phyloP scores from a whole-genome alignment of 2,888 invertebrate genomes.

The Drosophila paracracens region DNA sequence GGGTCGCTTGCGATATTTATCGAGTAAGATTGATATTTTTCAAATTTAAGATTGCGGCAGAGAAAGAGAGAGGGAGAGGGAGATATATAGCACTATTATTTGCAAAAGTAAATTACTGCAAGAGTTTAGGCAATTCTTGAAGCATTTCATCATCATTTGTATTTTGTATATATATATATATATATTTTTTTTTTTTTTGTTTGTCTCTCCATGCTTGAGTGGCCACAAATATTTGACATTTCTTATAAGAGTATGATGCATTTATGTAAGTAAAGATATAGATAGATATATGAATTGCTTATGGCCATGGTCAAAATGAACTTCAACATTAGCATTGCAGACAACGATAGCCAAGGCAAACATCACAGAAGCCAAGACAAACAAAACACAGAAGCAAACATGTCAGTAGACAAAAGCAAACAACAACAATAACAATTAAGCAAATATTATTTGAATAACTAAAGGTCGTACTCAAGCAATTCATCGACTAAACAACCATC shows the following conservation, averaged over 20 bases:
- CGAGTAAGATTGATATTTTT: conserved; percentile 8
- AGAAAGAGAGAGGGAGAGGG: background rate
- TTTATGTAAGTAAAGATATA: conserved; percentile 2
- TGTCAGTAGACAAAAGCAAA: conserved; percentile 32
- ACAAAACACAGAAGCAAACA: conserved; percentile 44
- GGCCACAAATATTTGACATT: conserved; percentile 26
- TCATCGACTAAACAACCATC: background rate
- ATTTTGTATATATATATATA: background rate
- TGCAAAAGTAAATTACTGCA: background rate
- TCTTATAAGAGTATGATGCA: background rate
- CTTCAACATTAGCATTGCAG: conserved; percentile 49
- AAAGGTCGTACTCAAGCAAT: conserved; percentile 33
- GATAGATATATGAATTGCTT: conserved; percentile 7
- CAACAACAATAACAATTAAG: conserved; percentile 23
- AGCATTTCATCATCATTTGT: background rate
- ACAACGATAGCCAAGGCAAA: conserved; percentile 42
- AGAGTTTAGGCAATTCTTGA: background rate
- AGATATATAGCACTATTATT: background rate
- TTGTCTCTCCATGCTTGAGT: background rate
- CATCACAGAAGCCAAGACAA: conserved; percentile 35
- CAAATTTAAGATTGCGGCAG: background rate
- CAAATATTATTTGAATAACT: conserved; percentile 66
- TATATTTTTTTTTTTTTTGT: background rate
- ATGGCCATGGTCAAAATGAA: conserved; percentile 48
- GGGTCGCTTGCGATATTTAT: conserved; percentile 41